Evolutionary conservation across 2,113 vertebrate genomes (phyloP).

Genomic region (Acanthisitta chloris): DNA sequence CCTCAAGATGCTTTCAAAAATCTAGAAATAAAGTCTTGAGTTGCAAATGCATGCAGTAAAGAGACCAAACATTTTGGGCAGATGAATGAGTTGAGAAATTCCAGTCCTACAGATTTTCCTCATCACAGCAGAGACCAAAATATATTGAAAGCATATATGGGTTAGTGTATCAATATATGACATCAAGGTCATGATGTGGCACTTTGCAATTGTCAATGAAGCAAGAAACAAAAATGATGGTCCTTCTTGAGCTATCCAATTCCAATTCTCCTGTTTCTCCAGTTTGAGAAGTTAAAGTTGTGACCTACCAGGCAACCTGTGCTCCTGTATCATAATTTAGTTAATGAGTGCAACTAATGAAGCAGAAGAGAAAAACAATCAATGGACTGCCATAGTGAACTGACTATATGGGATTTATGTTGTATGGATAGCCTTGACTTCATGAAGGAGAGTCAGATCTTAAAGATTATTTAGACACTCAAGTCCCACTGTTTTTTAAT

Average conservation of each 20-base stretch:
- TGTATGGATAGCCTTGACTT: not conserved
- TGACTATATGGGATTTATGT: accelerated
- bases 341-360: not conserved
- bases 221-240: not conserved
- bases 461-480: not conserved
- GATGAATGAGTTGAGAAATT: not conserved
- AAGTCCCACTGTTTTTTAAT: not conserved
- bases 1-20: not conserved
- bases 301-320: not conserved
- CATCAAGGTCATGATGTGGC: accelerated
- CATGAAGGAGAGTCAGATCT: not conserved
- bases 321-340: not conserved
- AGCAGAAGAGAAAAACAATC: not conserved
- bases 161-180: not conserved
- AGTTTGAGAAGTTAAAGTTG: not conserved
- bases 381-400: not conserved
- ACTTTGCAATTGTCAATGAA: not conserved
- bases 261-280: not conserved
- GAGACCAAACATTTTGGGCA: not conserved
- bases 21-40: not conserved
- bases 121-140: not conserved
- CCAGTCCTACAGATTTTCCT: not conserved
- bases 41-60: not conserved
- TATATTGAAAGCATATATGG: not conserved
- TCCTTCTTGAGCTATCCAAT: not conserved